Evolutionary conservation across 2,797 vertebrate genomes (phyloP).

Genomic region (Phaenicophaeus curvirostris): DNA sequence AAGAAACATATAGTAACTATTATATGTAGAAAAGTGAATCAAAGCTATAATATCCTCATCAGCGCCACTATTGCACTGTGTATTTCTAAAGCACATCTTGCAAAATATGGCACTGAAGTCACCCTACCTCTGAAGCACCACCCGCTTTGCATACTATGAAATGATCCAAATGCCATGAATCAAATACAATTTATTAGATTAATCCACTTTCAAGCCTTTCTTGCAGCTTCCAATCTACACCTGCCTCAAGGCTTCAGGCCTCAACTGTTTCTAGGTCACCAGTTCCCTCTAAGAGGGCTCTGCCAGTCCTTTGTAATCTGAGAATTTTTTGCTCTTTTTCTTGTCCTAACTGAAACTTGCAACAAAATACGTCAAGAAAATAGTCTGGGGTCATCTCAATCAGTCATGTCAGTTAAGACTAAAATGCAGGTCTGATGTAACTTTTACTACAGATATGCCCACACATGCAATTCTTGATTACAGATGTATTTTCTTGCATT

Average conservation of each 20-base stretch:
- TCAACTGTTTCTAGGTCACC: neutral
- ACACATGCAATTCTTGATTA: neutral
- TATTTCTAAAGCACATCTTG: neutral
- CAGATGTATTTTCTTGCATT: neutral
- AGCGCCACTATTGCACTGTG: neutral
- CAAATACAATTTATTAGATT: neutral
- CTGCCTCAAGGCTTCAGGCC: neutral
- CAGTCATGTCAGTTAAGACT: neutral
- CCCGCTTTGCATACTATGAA: neutral
- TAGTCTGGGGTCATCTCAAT: neutral
- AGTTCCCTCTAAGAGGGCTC: neutral
- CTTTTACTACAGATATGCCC: neutral
- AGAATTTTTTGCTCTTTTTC: neutral
- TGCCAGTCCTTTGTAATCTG: neutral
- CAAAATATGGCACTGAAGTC: neutral
- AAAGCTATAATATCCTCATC: neutral
- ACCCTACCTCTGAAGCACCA: fast-evolving
- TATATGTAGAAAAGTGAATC: neutral
- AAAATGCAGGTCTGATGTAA: neutral
- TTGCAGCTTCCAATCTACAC: neutral
- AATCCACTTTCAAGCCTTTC: neutral
- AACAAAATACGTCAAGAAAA: neutral
- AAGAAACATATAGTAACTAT: neutral
- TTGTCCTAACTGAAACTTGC: neutral
- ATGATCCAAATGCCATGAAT: neutral